Percentiles rank a stretch among this genome's conserved stretches.
These are phyloP conservation scores for Hydropotes inermis DNA, from an alignment of 2,113 vertebrate genomes.

Conservation along the genomic window DNA sequence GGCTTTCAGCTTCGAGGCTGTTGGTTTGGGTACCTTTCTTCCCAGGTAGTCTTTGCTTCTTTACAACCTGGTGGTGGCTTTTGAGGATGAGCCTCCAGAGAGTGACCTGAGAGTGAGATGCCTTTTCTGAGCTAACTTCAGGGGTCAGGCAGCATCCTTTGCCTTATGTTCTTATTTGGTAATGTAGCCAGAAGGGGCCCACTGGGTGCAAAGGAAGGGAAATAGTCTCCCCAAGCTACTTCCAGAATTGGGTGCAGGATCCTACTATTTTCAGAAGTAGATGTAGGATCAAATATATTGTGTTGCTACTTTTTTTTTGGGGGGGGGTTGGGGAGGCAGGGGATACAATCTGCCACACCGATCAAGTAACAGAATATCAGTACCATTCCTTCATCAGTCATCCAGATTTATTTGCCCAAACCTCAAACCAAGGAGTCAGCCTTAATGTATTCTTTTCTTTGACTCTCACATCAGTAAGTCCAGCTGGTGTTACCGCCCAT, in stretches of 20 bases:
- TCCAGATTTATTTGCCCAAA: neutral
- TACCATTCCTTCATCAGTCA: neutral
- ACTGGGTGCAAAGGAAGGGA: neutral
- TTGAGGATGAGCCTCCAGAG: neutral
- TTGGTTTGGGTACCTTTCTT: neutral
- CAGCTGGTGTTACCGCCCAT: neutral
- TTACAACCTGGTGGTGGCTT: neutral
- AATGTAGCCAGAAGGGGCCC: neutral
- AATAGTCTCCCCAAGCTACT: neutral
- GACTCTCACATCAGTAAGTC: neutral
- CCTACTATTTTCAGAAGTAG: neutral
- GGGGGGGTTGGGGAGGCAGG: accelerated
- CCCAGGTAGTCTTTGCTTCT: neutral
- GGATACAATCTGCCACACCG: neutral
- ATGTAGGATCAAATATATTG: neutral
- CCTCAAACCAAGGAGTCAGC: neutral
- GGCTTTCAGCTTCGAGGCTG: neutral
- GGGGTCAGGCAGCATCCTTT: neutral
- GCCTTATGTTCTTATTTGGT: neutral
- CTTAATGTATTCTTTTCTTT: neutral
- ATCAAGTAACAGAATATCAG: neutral
- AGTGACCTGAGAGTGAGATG: neutral
- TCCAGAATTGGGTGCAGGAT: neutral
- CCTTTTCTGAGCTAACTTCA: neutral
- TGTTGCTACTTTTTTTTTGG: neutral